Conservation (phyloP, 2,797 vertebrate species). For the Silurus lanzhouensis region DNA sequence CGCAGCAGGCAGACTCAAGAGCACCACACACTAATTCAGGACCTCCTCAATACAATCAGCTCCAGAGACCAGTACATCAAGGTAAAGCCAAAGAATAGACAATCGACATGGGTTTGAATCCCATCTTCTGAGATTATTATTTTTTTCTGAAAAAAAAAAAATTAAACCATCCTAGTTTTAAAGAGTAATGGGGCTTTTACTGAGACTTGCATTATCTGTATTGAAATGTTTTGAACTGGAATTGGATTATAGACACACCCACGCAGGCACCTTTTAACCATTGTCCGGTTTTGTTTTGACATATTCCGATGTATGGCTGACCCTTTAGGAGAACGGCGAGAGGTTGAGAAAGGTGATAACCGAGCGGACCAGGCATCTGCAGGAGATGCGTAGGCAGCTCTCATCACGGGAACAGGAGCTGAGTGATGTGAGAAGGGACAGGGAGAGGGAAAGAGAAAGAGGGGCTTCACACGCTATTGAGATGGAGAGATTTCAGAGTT, state of each 20-base stretch:
- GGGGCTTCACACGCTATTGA: conserved; percentile 48
- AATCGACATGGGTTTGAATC: not conserved
- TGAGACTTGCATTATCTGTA: not conserved
- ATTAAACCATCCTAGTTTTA: not conserved
- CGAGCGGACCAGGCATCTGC: conserved; percentile 82
- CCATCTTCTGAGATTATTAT: not conserved
- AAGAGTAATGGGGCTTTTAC: not conserved
- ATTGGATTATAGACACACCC: not conserved
- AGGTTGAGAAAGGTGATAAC: conserved; percentile 80
- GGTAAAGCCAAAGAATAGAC: conserved; percentile 58
- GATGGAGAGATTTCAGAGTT: conserved; percentile 63
- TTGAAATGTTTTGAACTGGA: not conserved
- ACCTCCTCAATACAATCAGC: conserved; percentile 81
- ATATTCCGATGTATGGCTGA: not conserved
- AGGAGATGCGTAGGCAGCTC: conserved; percentile 80
- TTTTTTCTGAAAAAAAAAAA: too few species aligned
- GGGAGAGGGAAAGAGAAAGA: conserved; percentile 62
- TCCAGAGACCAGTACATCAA: conserved; percentile 82
- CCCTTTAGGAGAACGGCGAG: conserved; percentile 76
- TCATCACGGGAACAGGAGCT: conserved; percentile 70
- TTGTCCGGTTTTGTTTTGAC: not conserved
- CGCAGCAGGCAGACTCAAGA: conserved; percentile 77
- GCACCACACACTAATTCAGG: conserved; percentile 82
- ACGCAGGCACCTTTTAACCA: not conserved
- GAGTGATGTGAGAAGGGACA: conserved; percentile 64